Percentiles rank a stretch among this genome's conserved stretches.
phyloP scores from a whole-genome alignment of 2,113 vertebrate species.

The Okapia johnstoni region DNA sequence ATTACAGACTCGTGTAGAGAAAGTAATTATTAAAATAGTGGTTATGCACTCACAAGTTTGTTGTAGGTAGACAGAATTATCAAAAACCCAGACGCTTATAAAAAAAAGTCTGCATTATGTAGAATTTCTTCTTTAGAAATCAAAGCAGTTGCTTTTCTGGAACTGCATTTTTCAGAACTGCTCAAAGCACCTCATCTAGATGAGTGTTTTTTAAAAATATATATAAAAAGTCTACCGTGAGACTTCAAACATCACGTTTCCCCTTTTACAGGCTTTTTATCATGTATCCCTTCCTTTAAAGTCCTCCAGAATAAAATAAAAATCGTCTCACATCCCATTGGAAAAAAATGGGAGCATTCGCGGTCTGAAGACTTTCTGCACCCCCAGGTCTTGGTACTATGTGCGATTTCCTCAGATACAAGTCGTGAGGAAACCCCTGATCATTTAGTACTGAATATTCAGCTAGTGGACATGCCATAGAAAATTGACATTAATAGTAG shows the following conservation, averaged over 20 bases:
- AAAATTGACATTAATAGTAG: slow-evolving; percentile 76
- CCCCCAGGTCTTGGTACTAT: slow-evolving; percentile 75
- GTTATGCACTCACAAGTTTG: slow-evolving; percentile 71
- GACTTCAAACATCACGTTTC: slow-evolving; percentile 71
- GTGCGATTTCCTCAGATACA: slow-evolving; percentile 75
- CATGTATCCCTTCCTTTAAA: slow-evolving; percentile 71
- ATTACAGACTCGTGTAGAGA: slow-evolving; percentile 53
- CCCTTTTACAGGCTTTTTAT: slow-evolving; percentile 49
- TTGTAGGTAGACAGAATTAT: slow-evolving; percentile 71
- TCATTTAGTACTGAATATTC: slow-evolving; percentile 67
- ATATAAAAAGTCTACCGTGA: slow-evolving; percentile 71
- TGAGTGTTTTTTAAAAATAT: slow-evolving; percentile 81
- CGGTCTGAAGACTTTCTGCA: slow-evolving; percentile 71
- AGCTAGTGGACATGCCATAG: slow-evolving; percentile 77
- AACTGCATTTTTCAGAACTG: slow-evolving; percentile 75
- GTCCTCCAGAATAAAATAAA: slow-evolving; percentile 79
- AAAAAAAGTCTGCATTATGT: slow-evolving; percentile 74
- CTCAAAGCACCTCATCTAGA: slow-evolving; percentile 80
- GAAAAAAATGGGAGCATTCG: slow-evolving; percentile 77
- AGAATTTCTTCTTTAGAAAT: slow-evolving; percentile 64
- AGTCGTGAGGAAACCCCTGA: slow-evolving; percentile 74
- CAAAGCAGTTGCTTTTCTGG: slow-evolving; percentile 62
- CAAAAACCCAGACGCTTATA: slow-evolving; percentile 73
- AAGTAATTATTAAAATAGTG: slow-evolving; percentile 74
- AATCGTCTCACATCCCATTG: slow-evolving; percentile 79